These are phyloP conservation scores for Prunella strophiata DNA, from an alignment of 2,797 vertebrate species.

Conservation along the genomic window DNA sequence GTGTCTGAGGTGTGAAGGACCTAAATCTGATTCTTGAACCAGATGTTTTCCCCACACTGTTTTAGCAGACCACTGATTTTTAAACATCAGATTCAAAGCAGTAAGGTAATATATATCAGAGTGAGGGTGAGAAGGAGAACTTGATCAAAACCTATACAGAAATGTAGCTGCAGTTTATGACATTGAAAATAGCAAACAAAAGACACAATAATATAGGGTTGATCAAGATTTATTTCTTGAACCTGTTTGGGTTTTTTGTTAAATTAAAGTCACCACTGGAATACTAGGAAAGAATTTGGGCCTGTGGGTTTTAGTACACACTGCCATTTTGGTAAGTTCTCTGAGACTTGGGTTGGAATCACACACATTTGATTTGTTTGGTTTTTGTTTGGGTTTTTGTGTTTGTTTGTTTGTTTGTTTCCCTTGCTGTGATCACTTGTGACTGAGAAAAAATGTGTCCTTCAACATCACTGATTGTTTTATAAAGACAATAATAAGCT, in stretches of 20 bases:
- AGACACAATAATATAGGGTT: not conserved
- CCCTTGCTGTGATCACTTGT: not conserved
- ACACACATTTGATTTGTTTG: too few relatives aligned
- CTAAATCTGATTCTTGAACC: not conserved
- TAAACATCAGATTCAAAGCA: not conserved
- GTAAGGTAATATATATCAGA: not conserved
- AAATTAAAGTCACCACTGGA: not conserved
- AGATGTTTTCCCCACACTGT: not conserved
- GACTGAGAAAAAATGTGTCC: not conserved
- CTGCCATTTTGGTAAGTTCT: not conserved
- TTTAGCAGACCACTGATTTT: constrained; percentile 14
- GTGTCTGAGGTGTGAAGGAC: not conserved
- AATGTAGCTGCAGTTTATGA: not conserved
- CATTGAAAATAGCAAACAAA: not conserved
- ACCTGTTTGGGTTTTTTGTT: not conserved
- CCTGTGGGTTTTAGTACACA: not conserved
- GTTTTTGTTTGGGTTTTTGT: not conserved
- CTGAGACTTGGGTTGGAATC: not conserved
- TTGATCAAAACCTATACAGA: not conserved
- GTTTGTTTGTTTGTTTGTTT: not conserved
- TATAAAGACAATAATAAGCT: not conserved
- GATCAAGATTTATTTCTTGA: not conserved
- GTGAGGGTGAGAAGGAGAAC: not conserved
- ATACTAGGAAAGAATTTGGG: not conserved
- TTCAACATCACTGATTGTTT: not conserved